Base-by-base conservation (phyloP, 2,888 invertebrate species). In the Papilio protenor region DNA sequence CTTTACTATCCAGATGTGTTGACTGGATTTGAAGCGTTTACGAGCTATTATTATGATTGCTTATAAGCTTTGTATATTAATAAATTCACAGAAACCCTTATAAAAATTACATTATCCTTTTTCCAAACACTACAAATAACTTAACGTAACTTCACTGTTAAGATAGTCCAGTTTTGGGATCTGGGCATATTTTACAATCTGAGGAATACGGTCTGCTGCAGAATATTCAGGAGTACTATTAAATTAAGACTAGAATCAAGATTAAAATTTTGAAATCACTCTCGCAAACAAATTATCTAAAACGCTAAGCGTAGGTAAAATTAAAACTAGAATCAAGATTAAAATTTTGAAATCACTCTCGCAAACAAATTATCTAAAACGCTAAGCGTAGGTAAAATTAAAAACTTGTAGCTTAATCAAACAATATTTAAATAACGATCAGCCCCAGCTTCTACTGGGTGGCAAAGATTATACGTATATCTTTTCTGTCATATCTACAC, bases 1-100 rank as follows among this genome's bases (percentile, higher is more conserved):
- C 72, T 77, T 12, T 18, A 66, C 77, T 73, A 66, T 77, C 77
- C 40, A 40, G 57, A 73, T 33, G 77, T 55, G 66, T 77, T 73
- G 66, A 18, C 40, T 83, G 84, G 80, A 83, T 84, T 85, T 77
- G 78, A 85, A 80, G 3, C 12, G 78, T 79, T 76, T 83, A 80
- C 80, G 18, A 66, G 40, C 3, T 33, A 66, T 66, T 66, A 40
- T n/a, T 40, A 40, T 40, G n/a, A 8, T 40, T 40, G 8, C n/a
- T 40, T 11, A 40, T n/a, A n/a, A n/a, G 18, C 2, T 40, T 40
- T 40, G 40, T 40, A 66, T 66, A 33, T 64, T n/a, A 1, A 16
- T 33, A 21, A 0, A 23, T 59, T 59, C 18, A 11, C 10, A 59
- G 23, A 2, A 55, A 18, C 4, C 52, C 6, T 52, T 18, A 5